Evolutionary conservation across 2,113 vertebrate species (phyloP).

Genomic region (Fukomys damarensis): DNA sequence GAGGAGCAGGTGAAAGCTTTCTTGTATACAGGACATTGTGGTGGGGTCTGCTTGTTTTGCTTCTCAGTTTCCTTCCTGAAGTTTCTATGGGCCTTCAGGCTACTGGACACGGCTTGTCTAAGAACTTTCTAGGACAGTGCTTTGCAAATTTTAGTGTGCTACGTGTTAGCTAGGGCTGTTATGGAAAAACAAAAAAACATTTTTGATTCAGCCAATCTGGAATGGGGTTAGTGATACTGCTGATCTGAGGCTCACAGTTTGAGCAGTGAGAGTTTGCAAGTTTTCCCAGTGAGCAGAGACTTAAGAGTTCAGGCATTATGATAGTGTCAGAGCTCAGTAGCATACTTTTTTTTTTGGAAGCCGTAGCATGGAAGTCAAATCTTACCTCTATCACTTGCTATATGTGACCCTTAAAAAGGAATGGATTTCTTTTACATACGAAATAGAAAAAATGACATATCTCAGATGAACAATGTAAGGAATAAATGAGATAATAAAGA

Average conservation of each 20-base stretch:
- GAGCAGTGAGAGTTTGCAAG: not conserved
- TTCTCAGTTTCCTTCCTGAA: not conserved
- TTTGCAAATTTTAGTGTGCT: not conserved
- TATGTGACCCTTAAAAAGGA: not conserved
- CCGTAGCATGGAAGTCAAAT: not conserved
- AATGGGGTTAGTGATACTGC: not conserved
- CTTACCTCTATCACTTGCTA: not conserved
- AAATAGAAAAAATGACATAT: not conserved
- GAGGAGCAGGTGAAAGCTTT: not conserved
- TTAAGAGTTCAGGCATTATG: not conserved
- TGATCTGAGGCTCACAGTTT: not conserved
- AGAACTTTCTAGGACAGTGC: not conserved
- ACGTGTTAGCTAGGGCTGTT: not conserved
- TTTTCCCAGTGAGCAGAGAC: not conserved
- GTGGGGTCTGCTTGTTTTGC: not conserved
- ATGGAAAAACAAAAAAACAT: not conserved
- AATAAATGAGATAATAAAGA: conserved; percentile 15
- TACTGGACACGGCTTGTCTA: not conserved
- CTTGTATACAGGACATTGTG: not conserved
- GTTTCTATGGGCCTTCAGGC: not conserved
- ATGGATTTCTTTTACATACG: not conserved
- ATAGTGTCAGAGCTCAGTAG: not conserved
- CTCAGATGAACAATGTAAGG: not conserved
- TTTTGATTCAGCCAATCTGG: not conserved
- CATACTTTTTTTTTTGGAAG: not conserved